Evolutionary conservation across 2,888 invertebrate genomes (phyloP).

Genomic region (Flexamia atlantica): DNA sequence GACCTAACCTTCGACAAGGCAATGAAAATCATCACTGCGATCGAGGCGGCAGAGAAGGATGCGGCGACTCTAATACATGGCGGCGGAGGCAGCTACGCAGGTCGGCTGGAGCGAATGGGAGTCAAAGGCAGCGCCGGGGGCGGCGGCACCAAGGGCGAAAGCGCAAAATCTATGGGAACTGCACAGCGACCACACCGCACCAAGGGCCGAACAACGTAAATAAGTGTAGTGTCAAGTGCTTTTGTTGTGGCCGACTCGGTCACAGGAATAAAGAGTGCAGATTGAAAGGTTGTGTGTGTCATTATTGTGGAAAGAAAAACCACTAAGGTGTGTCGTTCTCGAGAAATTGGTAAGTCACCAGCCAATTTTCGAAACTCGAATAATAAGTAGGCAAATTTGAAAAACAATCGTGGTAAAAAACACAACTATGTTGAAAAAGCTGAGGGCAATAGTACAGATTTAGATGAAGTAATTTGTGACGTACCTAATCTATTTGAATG

Average conservation of each 20-base stretch:
- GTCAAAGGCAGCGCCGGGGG: neutral
- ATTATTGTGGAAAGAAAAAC: constrained; percentile 38
- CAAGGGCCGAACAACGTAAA: neutral
- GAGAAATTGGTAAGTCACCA: neutral
- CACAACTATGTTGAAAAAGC: neutral
- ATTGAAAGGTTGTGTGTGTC: constrained; percentile 27
- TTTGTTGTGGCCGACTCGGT: constrained; percentile 46
- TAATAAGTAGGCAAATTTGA: neutral
- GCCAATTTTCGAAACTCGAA: neutral
- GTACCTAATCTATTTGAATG: neutral
- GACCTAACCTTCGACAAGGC: constrained; percentile 58
- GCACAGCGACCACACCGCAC: neutral
- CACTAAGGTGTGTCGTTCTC: constrained; percentile 34
- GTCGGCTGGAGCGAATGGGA: neutral
- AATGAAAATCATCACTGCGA: constrained; percentile 32
- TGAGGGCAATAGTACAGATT: neutral
- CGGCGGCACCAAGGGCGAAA: neutral
- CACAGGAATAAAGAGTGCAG: constrained; percentile 8
- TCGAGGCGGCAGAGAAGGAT: constrained; percentile 48
- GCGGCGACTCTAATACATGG: neutral
- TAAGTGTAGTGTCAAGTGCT: constrained; percentile 7
- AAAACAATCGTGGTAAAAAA: neutral
- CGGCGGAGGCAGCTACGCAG: neutral
- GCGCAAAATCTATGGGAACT: neutral
- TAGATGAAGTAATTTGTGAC: neutral